Conservation (phyloP, 2,113 vertebrate species). For the Aramus guarauna region DNA sequence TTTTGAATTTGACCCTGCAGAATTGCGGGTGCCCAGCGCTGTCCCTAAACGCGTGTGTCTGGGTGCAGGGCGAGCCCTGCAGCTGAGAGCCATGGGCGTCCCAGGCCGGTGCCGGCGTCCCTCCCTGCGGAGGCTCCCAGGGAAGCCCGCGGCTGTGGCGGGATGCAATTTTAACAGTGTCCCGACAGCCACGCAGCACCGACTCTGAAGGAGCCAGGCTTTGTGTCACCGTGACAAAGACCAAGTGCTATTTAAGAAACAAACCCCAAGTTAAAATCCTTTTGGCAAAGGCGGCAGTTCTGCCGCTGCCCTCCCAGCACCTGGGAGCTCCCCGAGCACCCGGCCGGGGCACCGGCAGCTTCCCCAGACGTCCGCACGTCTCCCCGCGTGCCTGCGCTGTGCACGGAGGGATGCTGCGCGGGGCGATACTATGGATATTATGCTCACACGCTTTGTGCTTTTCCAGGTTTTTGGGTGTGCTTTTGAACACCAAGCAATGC, state of each 20-base stretch:
- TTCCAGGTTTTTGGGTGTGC: background rate
- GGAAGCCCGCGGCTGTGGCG: background rate
- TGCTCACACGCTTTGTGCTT: accelerated
- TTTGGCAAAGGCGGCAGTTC: background rate
- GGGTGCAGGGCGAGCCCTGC: background rate
- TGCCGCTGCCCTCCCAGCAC: background rate
- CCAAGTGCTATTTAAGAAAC: background rate
- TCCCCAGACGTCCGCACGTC: background rate
- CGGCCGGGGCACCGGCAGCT: background rate
- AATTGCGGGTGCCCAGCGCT: accelerated
- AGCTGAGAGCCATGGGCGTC: accelerated
- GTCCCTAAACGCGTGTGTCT: accelerated
- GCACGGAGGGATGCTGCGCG: accelerated
- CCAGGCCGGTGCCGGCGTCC: background rate
- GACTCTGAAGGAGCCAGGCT: background rate
- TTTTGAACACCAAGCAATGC: background rate
- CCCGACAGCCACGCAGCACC: background rate
- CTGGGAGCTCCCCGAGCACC: background rate
- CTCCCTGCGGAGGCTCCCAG: background rate
- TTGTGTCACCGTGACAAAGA: background rate
- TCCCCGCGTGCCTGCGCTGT: accelerated
- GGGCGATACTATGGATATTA: accelerated
- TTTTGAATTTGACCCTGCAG: accelerated
- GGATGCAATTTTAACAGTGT: too few relatives aligned
- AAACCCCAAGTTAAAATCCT: background rate